phyloP scores from a whole-genome alignment of 2,797 vertebrate species.

The Syngnathus rostellatus region DNA sequence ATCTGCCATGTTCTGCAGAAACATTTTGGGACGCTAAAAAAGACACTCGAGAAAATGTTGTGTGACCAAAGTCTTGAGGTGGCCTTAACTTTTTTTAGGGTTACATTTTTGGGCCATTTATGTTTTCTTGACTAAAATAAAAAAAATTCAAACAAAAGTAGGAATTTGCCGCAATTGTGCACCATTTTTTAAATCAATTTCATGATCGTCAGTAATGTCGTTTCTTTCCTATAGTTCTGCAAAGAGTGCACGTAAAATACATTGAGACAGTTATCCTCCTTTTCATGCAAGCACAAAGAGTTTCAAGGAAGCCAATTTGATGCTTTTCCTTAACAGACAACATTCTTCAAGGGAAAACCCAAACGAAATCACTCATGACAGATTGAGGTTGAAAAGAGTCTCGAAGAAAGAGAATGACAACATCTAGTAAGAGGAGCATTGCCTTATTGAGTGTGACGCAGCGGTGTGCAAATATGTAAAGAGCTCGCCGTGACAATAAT shows the following conservation, averaged over 20 bases:
- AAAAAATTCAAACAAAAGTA: no score
- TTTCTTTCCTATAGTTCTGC: neutral
- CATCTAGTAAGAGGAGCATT: neutral
- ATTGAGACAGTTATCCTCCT: neutral
- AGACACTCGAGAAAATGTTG: neutral
- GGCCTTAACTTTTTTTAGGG: no score
- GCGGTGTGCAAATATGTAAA: neutral
- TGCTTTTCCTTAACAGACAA: slow-evolving; percentile 20
- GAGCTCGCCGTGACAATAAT: neutral
- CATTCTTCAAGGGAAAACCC: slow-evolving; percentile 38
- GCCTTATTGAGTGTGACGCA: slow-evolving; percentile 13
- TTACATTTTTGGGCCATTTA: neutral
- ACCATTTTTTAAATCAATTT: no score
- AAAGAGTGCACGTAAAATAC: neutral
- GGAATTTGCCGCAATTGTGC: no score
- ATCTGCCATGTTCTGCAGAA: neutral
- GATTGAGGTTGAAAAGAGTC: slow-evolving; percentile 50
- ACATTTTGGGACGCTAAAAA: neutral
- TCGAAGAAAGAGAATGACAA: slow-evolving; percentile 11
- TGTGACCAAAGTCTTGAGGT: no score
- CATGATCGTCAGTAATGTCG: no score
- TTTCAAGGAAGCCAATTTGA: slow-evolving; percentile 9
- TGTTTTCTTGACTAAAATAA: neutral
- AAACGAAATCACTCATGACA: slow-evolving; percentile 41
- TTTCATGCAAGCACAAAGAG: neutral